These are phyloP conservation scores for Clytia hemisphaerica DNA, from an alignment of 30 jellyfish, hydroid and myxozoan genomes.

Conservation along the genomic window DNA sequence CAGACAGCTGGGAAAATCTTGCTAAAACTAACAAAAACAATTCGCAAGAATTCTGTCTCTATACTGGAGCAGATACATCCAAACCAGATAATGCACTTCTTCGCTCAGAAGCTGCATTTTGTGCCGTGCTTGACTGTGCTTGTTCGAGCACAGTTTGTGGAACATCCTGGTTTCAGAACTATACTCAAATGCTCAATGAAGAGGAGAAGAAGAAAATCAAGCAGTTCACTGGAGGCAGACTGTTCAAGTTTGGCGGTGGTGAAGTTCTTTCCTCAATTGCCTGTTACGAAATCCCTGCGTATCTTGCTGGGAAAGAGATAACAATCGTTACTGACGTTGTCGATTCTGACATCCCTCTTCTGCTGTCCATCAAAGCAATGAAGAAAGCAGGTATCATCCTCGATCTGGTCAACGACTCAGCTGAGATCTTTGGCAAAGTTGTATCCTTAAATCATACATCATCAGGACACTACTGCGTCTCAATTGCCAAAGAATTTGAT, in stretches of 20 bases:
- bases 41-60: neutral
- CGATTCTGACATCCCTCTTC: conserved; percentile 23
- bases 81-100: conserved; percentile 1
- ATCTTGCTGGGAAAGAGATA: neutral
- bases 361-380: conserved; percentile 19
- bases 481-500: no score
- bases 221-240: neutral
- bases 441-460: neutral
- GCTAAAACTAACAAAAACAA: neutral
- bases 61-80: neutral
- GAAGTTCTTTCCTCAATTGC: neutral
- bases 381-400: conserved; percentile 13
- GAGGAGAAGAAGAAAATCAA: neutral
- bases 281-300: conserved; percentile 1
- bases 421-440: conserved; percentile 21
- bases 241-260: conserved; percentile 38
- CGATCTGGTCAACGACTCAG: conserved; percentile 24
- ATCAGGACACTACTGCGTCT: neutral
- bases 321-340: neutral
- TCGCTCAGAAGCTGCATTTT: conserved; percentile 12
- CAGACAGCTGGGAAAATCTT: conserved; percentile 19
- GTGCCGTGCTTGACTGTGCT: conserved; percentile 20
- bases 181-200: conserved; percentile 5
- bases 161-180: conserved; percentile 19
- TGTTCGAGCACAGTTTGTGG: conserved; percentile 36